phyloP scores from a whole-genome alignment of 2,113 vertebrate genomes.

The Tachysurus vachellii region DNA sequence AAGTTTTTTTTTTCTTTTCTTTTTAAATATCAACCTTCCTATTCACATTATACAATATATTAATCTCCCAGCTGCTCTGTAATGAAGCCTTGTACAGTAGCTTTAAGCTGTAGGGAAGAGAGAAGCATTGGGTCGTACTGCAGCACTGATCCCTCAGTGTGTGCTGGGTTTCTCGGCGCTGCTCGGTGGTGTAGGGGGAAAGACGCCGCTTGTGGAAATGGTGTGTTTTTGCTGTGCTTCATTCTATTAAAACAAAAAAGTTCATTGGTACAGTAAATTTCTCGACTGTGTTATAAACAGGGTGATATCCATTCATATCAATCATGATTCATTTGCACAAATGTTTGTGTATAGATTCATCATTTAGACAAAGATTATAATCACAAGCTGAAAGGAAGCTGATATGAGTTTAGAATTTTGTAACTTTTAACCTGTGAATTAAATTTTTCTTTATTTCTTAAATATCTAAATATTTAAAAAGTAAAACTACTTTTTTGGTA shows the following conservation, averaged over 20 bases:
- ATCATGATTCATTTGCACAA: too few species aligned
- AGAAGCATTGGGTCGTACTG: not conserved
- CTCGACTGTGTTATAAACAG: not conserved
- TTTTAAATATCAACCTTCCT: not conserved
- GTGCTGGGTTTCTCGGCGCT: conserved; percentile 78
- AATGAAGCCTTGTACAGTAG: not conserved
- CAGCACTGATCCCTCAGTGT: conserved; percentile 35
- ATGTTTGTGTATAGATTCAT: too few species aligned
- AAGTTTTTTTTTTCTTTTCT: not conserved
- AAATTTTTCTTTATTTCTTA: too few species aligned
- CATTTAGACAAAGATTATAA: too few species aligned
- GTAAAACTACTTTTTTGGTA: too few species aligned
- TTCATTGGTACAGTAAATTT: not conserved
- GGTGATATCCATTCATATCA: not conserved
- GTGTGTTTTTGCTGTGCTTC: conserved; percentile 44
- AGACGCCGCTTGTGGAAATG: conserved; percentile 42
- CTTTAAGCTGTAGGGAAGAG: not conserved
- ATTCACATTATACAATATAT: conserved; percentile 3
- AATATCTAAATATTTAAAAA: too few species aligned
- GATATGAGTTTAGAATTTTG: too few species aligned
- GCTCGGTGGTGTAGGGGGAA: conserved; percentile 83
- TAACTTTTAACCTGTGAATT: too few species aligned
- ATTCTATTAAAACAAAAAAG: conserved; percentile 47
- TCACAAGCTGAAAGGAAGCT: too few species aligned
- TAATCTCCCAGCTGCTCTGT: not conserved